A percentile compares a stretch with the other conserved stretches of the same genome.
phyloP scores from a whole-genome alignment of 2,113 vertebrate species.

The Onychostoma macrolepis region DNA sequence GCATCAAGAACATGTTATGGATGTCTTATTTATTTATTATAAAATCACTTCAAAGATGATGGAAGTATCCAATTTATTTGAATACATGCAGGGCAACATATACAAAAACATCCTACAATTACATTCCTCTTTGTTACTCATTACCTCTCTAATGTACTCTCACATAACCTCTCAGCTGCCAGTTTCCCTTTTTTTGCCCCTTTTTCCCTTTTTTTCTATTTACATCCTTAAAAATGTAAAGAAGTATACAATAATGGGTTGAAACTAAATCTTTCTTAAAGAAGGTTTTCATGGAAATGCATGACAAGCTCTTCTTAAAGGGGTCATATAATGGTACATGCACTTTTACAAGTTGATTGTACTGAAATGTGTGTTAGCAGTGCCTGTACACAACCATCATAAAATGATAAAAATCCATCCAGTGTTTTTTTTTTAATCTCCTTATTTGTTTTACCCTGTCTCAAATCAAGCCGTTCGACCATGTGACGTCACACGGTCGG shows the following conservation, averaged over 20 bases:
- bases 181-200: neutral
- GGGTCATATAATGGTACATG: no score
- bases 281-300: neutral
- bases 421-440: no score
- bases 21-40: neutral
- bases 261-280: neutral
- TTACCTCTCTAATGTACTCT: neutral
- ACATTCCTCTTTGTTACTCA: no score
- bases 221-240: neutral
- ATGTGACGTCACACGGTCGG: no score
- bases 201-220: neutral
- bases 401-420: no score
- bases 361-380: no score
- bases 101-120: neutral
- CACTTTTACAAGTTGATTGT: no score
- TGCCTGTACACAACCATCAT: no score
- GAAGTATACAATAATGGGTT: neutral
- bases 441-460: no score
- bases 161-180: neutral
- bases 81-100: neutral
- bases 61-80: neutral
- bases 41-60: neutral
- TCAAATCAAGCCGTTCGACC: no score
- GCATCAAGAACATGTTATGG: neutral
- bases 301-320: neutral